Evolutionary conservation across 2,888 invertebrate genomes (phyloP), one percentile per base, ranked within the genome.

Genomic region (Polydrusus cervinus): DNA sequence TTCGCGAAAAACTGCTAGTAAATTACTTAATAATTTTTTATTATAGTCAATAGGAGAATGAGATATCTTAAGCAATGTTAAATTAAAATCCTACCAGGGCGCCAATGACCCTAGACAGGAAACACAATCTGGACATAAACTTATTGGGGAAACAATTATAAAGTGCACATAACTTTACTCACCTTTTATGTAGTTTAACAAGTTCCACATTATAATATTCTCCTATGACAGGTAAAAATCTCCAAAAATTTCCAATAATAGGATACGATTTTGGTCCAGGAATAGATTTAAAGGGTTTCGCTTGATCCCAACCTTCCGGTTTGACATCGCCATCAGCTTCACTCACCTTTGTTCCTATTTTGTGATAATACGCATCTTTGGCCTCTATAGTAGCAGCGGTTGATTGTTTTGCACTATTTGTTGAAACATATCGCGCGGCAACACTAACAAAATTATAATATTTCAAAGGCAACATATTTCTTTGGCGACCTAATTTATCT

Each of bases 201-300:
- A 80, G 57, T 40, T 80, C 75, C 8, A 79, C 18, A 14, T 79
- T 79, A 60, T 82, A 68, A 75, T 78, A 83, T 10, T 82, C 80
- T 14, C 83, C 84, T 67, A 82, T 64, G 34, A 71, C 75, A 0
- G 84, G 84, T 1, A 85, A 40, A 75, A 84, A 85, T 71, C 84
- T 77, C 81, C 80, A 84, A 7, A 79, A 38, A 73, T 85, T 85
- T 34, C 85, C 85, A 16, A 85, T 55, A 20, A 84, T 34, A 0
- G 85, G 85, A n/a, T 82, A n/a, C 2, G 83, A 81, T 76, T 83
- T 83, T 8, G 84, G 84, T 1, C 85, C 84, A 30, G 85, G 85
- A 47, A 85, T 76, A 5, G 55, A 55, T 16, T 80, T 74, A 61
- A 80, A 84, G 0, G 83, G 83, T 65, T 75, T 71, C 0, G 85